Percentiles rank a stretch among this genome's conserved stretches.
These are phyloP conservation scores for Nemurella pictetii DNA, from an alignment of 2,888 invertebrate genomes.

Conservation along the genomic window DNA sequence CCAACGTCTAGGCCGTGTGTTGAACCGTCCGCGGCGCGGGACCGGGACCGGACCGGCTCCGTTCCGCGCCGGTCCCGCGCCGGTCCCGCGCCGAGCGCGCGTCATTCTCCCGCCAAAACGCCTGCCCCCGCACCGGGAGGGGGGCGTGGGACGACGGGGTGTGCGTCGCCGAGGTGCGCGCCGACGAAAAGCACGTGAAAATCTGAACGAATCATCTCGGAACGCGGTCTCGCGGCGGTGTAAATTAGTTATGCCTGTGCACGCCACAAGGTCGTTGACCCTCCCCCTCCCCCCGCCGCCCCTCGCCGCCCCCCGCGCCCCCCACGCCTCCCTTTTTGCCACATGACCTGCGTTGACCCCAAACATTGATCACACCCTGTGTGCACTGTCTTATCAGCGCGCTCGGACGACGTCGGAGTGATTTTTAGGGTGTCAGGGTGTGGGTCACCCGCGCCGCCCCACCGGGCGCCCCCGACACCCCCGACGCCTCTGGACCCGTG, in stretches of 20 bases:
- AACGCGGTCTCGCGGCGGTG: no score
- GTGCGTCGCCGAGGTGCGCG: background rate
- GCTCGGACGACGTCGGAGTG: background rate
- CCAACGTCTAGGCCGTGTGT: no score
- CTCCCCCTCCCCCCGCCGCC: background rate
- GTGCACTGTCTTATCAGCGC: background rate
- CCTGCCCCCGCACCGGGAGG: background rate
- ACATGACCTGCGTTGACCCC: constrained; percentile 16
- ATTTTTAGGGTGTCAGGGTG: background rate
- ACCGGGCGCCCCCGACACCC: no score
- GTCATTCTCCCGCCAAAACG: background rate
- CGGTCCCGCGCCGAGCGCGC: no score
- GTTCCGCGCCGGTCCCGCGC: no score
- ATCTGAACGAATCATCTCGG: constrained; percentile 1
- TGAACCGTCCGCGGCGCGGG: no score
- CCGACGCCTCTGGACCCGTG: background rate
- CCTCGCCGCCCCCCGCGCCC: background rate
- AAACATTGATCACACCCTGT: constrained; percentile 18
- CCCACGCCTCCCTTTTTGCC: background rate
- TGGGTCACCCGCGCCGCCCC: no score
- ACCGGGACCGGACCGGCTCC: no score
- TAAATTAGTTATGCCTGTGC: constrained; percentile 13
- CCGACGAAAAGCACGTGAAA: background rate
- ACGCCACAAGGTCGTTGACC: constrained; percentile 18
- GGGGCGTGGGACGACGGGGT: background rate